Conservation (phyloP, 2,113 vertebrate species). For the Columba janthina region DNA sequence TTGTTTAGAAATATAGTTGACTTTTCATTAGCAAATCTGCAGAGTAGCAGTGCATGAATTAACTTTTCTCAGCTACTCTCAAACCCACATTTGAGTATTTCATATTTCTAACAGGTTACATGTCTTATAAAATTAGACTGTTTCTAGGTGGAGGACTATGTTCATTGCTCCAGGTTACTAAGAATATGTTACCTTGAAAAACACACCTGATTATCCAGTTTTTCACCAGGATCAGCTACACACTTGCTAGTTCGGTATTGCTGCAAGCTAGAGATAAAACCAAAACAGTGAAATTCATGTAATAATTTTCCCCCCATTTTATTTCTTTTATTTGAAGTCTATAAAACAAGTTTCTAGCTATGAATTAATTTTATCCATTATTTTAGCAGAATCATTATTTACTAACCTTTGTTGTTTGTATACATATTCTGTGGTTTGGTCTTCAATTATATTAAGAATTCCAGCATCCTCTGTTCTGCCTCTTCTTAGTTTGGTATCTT, state of each 20-base stretch:
- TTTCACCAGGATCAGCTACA: constrained; percentile 17
- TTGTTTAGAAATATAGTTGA: background rate
- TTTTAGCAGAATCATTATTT: background rate
- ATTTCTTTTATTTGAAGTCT: background rate
- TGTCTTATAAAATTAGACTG: background rate
- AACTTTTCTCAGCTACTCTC: background rate
- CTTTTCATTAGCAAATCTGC: background rate
- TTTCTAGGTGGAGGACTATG: background rate
- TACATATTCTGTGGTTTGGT: constrained; percentile 60
- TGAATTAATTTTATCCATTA: background rate
- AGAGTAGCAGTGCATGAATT: background rate
- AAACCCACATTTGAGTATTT: background rate
- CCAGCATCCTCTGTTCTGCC: constrained; percentile 66
- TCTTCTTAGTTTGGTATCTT: constrained; percentile 53
- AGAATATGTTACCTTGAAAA: constrained; percentile 13
- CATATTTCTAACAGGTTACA: background rate
- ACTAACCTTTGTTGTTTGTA: constrained; percentile 65
- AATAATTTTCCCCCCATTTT: background rate
- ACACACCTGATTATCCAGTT: constrained; percentile 61
- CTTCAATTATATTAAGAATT: constrained; percentile 66
- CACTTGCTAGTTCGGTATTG: background rate
- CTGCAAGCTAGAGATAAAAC: constrained; percentile 40
- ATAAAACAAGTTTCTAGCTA: background rate
- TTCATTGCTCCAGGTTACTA: background rate
- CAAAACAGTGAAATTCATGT: background rate